Evolutionary conservation across 53 echinoderm and acorn worm genomes (phyloP), one percentile per base, ranked within the genome.

Genomic region (Patiria pectinifera): DNA sequence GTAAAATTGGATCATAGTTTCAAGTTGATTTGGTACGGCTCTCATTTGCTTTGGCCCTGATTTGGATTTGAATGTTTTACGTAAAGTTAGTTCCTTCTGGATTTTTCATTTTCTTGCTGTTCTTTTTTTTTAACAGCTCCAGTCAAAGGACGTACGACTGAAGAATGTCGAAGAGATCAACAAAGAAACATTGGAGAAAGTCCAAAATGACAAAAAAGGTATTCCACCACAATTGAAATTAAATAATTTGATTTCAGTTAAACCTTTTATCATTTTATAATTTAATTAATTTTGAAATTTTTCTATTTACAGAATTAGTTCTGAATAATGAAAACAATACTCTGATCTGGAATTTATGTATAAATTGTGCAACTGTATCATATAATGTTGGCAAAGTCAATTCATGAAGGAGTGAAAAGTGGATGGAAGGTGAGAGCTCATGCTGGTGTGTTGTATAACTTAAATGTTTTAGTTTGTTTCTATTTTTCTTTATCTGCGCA

Each of bases 131-230:
- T 59, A 61, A 48, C 84, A 92, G 92, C 47, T 92, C 44, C 76
- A 92, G 48, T 92, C 92, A 2, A 84, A 85, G 76, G 85, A 92
- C 26, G 77, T 78, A 8, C 75, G 94, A 23, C 76, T 93, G 85
- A 91, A 91, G 44, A 93, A 78, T 61, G 72, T 49, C 24, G 91
- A 93, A 78, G 84, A 69, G 16, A 59, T 93, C 63, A 84, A 93
- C 76, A 60, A 84, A n/a, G 83, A 93, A 26, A 45, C 63, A 14
- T 12, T 89, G 89, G 93, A 93, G 24, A 89, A 89, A 45, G 45
- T 89, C 7, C 71, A 89, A 21, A 58, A 18, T 80, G 89, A 93
- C 23, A 93, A 93, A 44, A 48, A 83, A 84, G 93, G 93, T 93
- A 43, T 2, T 44, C 63, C 18, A 18, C 19, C 74, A 74, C 10